Base-by-base conservation (phyloP, 2,888 invertebrate species). In the Eupithecia subumbrata region DNA sequence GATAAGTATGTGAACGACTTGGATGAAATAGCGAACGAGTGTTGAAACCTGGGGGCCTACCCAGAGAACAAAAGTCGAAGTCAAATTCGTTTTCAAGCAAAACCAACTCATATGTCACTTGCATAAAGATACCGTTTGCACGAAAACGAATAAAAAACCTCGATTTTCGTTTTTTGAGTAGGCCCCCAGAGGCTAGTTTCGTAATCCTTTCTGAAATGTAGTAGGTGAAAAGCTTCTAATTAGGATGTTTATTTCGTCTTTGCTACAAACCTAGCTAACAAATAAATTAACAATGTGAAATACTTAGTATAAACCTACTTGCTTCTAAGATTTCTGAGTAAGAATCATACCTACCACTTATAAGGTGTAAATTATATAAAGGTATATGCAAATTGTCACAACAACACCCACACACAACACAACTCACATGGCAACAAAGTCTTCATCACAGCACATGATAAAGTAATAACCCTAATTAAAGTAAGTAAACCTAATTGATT, bases 401-500 rank as follows among this genome's bases (percentile, higher is more conserved):
- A n/a, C 43, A 45, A 45, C 45, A 45, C n/a, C 3, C 52, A 56
- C 52, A 56, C 14, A 60, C 60, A 22, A 22, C 22, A 56, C 11
- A 56, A 56, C 60, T 25, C 25, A 60, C 25, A 25, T 25, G 60
- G 4, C 60, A 60, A 60, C 60, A 60, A 25, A 60, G 25, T 60
- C 60, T 12, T 4, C 2, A 56, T 56, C 56, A 22, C 11, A 22
- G n/a, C 52, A 60, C 60, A 60, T 14, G 25, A 12, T 25, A 60
- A 14, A 25, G 60, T 22, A 56, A n/a, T 56, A 56, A 60, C 60
- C 12, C 25, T 25, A 5, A 60, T 60, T 60, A 60, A 84, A 86
- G 87, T 87, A 67, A 83, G 83, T 82, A 83, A 86, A 86, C 77
- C 78, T 83, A 87, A 84, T 88, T 90, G 92, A 94, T 92, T 92